A percentile compares a stretch with the other conserved stretches of the same genome.
Conservation (phyloP, 1,140 invertebrate genomes). For the Nilaparvata lugens region DNA sequence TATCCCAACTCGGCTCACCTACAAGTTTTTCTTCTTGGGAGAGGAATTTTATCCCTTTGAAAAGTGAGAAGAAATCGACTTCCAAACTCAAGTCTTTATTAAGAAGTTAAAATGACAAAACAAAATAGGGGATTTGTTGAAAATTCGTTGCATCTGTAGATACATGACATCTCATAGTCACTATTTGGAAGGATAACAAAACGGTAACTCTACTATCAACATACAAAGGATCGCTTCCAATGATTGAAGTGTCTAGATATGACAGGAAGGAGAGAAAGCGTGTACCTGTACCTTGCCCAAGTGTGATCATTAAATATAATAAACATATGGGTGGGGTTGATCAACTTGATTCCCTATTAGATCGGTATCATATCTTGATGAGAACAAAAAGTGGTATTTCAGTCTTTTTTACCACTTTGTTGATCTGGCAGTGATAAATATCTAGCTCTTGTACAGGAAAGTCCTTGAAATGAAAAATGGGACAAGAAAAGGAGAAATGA, state of each 20-base stretch:
- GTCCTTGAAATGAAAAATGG: background rate
- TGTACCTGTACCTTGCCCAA: constrained; percentile 8
- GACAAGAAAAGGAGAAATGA: background rate
- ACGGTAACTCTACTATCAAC: constrained; percentile 30
- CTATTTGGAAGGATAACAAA: constrained; percentile 33
- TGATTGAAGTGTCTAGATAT: constrained; percentile 23
- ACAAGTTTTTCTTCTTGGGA: constrained; percentile 24
- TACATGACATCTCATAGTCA: constrained; percentile 11
- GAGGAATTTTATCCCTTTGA: constrained; percentile 21
- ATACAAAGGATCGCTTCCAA: constrained; percentile 27
- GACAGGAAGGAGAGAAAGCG: background rate
- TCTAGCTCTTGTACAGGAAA: constrained; percentile 28
- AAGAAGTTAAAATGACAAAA: constrained; percentile 21
- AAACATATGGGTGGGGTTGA: constrained; percentile 41
- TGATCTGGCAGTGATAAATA: constrained; percentile 31
- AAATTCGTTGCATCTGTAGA: constrained; percentile 2
- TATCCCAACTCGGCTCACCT: constrained; percentile 22
- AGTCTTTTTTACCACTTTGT: constrained; percentile 38
- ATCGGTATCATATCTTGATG: constrained; percentile 34
- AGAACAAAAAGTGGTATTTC: constrained; percentile 36
- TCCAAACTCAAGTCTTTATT: constrained; percentile 17
- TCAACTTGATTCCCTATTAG: constrained; percentile 36
- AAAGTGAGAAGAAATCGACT: constrained; percentile 21
- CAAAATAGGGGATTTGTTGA: constrained; percentile 15
- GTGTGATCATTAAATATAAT: constrained; percentile 27